phyloP scores from a whole-genome alignment of 1,140 invertebrate species.

The Bombus superbus region DNA sequence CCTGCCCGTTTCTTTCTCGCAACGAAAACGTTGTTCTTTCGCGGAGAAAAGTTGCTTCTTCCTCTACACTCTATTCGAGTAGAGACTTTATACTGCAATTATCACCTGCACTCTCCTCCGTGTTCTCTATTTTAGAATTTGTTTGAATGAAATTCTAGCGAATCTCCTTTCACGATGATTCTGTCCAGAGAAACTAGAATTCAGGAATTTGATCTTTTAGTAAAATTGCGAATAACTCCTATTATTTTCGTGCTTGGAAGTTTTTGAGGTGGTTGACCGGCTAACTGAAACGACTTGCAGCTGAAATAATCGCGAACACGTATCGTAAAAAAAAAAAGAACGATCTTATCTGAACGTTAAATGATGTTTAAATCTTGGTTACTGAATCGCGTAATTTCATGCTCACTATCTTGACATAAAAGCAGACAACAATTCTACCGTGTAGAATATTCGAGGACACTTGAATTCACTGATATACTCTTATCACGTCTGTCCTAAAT shows the following conservation, averaged over 20 bases:
- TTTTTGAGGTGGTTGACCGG: fast-evolving
- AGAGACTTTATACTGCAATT: not conserved
- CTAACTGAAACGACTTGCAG: too few species aligned
- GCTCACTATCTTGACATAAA: too few species aligned
- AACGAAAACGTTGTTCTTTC: constrained; percentile 34
- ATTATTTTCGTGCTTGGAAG: too few species aligned
- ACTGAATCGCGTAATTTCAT: too few species aligned
- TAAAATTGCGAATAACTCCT: too few species aligned
- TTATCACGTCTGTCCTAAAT: not conserved
- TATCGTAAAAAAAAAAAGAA: not conserved
- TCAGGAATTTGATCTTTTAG: not conserved
- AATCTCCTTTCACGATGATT: not conserved
- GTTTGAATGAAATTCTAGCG: not conserved
- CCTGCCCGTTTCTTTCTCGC: constrained; percentile 15
- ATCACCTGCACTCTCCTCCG: not conserved
- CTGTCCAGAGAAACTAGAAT: not conserved
- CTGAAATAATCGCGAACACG: not conserved
- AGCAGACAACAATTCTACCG: not conserved
- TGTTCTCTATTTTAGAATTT: not conserved
- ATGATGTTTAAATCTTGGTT: not conserved
- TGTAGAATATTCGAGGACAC: not conserved
- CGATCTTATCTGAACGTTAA: not conserved
- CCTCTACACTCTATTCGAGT: not conserved
- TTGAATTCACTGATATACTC: not conserved
- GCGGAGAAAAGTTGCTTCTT: not conserved